Evolutionary conservation across 1,140 invertebrate genomes (phyloP).

Genomic region (Tetragnatha versicolor): DNA sequence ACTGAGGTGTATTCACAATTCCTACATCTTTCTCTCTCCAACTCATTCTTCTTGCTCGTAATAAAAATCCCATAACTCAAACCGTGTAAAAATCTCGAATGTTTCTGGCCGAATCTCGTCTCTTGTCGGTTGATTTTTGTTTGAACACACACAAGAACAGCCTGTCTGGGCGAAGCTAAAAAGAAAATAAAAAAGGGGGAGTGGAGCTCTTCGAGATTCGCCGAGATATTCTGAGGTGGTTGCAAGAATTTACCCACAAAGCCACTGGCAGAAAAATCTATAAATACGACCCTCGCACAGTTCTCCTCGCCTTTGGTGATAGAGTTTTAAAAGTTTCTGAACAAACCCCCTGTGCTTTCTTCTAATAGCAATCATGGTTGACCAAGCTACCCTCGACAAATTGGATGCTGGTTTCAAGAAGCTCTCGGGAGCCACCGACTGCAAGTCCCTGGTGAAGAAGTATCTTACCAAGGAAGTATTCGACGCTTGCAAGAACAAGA

Average conservation of each 20-base stretch:
- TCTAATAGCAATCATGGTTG: constrained; percentile 55
- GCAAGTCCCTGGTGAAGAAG: constrained; percentile 94
- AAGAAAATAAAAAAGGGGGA: constrained; percentile 1
- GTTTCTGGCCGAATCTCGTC: no score
- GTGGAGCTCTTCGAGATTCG: constrained; percentile 1
- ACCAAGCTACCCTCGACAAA: constrained; percentile 70
- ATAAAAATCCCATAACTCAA: no score
- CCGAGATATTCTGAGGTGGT: neutral
- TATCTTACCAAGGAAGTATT: constrained; percentile 89
- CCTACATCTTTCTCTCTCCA: no score
- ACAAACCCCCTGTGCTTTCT: neutral
- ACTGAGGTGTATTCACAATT: no score
- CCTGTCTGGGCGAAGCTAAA: neutral
- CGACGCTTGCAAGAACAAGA: constrained; percentile 87
- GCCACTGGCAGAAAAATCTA: constrained; percentile 12
- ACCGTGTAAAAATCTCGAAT: no score
- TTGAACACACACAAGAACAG: neutral
- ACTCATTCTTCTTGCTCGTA: no score
- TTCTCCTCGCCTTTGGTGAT: constrained; percentile 30
- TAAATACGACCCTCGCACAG: constrained; percentile 22
- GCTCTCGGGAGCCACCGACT: constrained; percentile 79
- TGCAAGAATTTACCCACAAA: constrained; percentile 46
- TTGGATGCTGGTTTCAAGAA: constrained; percentile 89
- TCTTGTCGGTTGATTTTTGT: neutral
- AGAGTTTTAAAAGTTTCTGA: neutral